Percentiles rank a stretch among this genome's conserved stretches.
phyloP scores from a whole-genome alignment of 2,888 invertebrate genomes.

The Synergus itoensis region DNA sequence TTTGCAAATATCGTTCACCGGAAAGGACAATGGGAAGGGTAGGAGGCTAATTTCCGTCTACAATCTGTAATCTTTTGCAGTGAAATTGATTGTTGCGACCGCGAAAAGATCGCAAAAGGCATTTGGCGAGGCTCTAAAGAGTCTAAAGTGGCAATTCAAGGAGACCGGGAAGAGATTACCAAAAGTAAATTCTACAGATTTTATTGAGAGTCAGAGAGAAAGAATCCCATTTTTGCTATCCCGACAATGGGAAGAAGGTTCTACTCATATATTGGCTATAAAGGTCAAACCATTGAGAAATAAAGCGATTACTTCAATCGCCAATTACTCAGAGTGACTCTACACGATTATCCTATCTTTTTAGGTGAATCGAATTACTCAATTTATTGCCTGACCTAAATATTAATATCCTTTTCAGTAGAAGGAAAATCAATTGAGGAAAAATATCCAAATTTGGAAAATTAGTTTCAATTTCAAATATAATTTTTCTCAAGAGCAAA shows the following conservation, averaged over 20 bases:
- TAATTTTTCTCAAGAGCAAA: neutral
- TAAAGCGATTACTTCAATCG: slow-evolving; percentile 22
- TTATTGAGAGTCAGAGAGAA: slow-evolving; percentile 53
- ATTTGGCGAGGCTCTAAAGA: slow-evolving; percentile 55
- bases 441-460: neutral
- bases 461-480: neutral
- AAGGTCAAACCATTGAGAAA: slow-evolving; percentile 18
- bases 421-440: neutral
- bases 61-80: slow-evolving; percentile 40
- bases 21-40: neutral
- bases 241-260: slow-evolving; percentile 17
- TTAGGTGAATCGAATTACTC: neutral
- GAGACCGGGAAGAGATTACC: slow-evolving; percentile 65
- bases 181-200: slow-evolving; percentile 45
- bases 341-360: slow-evolving; percentile 5
- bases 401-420: neutral
- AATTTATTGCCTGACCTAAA: neutral
- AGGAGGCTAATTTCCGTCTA: slow-evolving; percentile 31
- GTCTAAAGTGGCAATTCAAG: slow-evolving; percentile 64
- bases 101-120: slow-evolving; percentile 57
- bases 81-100: slow-evolving; percentile 48
- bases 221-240: slow-evolving; percentile 43
- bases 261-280: neutral
- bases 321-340: slow-evolving; percentile 25
- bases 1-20: too few relatives aligned